Percentiles rank a stretch among this genome's conserved stretches.
Evolutionary conservation across 2,113 vertebrate species (phyloP).

Genomic region (Cottus gobio): DNA sequence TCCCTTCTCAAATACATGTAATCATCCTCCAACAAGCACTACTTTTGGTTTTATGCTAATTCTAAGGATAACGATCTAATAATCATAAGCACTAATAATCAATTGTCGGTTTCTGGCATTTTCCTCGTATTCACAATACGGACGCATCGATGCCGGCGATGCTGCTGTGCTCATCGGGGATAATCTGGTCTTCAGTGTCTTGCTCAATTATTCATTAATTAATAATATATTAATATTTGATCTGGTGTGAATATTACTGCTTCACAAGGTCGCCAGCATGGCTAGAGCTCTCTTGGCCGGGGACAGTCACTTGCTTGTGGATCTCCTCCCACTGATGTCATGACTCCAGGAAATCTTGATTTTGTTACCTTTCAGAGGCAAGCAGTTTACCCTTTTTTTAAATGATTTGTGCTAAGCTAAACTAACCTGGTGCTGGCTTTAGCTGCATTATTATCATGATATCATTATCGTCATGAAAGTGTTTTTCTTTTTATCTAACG

Average conservation of each 20-base stretch:
- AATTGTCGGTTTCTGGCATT: background rate
- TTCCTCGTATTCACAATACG: background rate
- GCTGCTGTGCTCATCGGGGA: background rate
- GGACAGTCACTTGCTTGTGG: background rate
- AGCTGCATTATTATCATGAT: background rate
- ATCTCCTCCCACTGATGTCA: background rate
- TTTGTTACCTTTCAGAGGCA: background rate
- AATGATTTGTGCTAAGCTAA: too few species aligned
- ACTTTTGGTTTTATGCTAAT: background rate
- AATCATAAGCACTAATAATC: background rate
- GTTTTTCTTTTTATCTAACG: too few species aligned
- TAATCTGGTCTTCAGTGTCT: slow-evolving; percentile 21
- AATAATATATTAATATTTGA: background rate
- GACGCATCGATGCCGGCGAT: background rate
- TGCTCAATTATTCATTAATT: background rate
- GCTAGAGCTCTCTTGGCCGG: background rate
- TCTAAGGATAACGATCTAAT: background rate
- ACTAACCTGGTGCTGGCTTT: background rate
- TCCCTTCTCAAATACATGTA: background rate
- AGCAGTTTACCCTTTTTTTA: too few species aligned
- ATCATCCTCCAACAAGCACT: background rate
- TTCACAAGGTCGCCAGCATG: background rate
- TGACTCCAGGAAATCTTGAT: background rate
- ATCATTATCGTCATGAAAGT: too few species aligned
- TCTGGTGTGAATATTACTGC: background rate